phyloP scores from a whole-genome alignment of 2,797 vertebrate genomes.

The Petrocephalus sullivani region DNA sequence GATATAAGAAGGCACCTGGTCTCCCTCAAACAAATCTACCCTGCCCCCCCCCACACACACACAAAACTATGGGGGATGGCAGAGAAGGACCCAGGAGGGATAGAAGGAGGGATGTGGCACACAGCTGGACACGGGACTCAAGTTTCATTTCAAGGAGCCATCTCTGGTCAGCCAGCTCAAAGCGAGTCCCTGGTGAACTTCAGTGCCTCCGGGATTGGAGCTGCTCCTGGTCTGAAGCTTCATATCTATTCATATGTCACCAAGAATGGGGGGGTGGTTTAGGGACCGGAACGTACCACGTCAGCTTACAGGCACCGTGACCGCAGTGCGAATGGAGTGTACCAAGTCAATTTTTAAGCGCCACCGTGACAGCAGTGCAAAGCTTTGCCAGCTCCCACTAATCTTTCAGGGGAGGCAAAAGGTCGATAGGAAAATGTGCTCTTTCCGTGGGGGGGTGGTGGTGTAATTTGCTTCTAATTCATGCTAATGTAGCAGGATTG shows the following conservation, averaged over 20 bases:
- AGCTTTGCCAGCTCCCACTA: not conserved
- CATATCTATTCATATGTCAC: not conserved
- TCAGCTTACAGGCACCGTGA: not conserved
- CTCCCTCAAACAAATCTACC: not conserved
- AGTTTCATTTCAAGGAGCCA: slow-evolving; percentile 1
- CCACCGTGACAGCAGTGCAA: not conserved
- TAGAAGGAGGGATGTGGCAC: not conserved
- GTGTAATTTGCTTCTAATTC: slow-evolving; percentile 9
- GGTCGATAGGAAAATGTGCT: not conserved
- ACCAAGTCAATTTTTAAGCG: not conserved
- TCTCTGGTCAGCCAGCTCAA: not conserved
- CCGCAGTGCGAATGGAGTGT: not conserved
- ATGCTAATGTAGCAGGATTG: not conserved
- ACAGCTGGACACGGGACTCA: not conserved
- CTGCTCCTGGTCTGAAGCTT: not conserved
- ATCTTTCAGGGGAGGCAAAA: slow-evolving; percentile 18
- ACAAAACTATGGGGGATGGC: not conserved
- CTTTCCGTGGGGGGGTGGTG: not conserved
- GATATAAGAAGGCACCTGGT: slow-evolving; percentile 4
- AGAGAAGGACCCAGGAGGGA: not conserved
- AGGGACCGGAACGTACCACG: not conserved
- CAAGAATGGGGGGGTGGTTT: not conserved
- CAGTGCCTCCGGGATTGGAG: not conserved
- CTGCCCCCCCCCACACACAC: not conserved
- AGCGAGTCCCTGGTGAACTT: not conserved